Evolutionary conservation across 2,888 invertebrate species (phyloP).

Genomic region (Magallana nippona): DNA sequence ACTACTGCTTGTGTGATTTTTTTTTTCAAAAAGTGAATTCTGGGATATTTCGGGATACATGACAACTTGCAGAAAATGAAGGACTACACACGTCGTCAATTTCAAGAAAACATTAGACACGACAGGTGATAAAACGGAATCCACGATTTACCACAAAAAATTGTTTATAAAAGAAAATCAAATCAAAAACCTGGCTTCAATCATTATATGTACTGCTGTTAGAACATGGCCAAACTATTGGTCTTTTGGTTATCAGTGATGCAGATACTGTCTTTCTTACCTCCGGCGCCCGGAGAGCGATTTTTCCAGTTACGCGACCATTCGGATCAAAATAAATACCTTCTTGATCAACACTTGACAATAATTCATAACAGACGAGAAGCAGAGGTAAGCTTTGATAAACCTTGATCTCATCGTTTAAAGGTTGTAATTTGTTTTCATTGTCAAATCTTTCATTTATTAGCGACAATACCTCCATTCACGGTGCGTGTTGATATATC

Average conservation of each 20-base stretch:
- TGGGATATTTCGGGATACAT: background rate
- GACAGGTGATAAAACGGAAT: background rate
- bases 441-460: too few relatives aligned
- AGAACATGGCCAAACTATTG: slow-evolving; percentile 40
- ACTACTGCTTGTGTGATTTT: background rate
- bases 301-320: slow-evolving; percentile 73
- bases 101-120: background rate
- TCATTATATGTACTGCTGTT: background rate
- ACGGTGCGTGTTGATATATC: too few relatives aligned
- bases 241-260: slow-evolving; percentile 36
- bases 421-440: too few relatives aligned
- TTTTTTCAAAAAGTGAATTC: background rate
- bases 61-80: background rate
- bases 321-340: slow-evolving; percentile 66
- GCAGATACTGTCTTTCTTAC: slow-evolving; percentile 39
- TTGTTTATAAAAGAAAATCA: background rate
- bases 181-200: slow-evolving; percentile 19
- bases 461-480: too few relatives aligned
- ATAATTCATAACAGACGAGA: slow-evolving; percentile 67
- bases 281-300: slow-evolving; percentile 59
- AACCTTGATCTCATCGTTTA: background rate
- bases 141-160: background rate
- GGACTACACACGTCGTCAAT: background rate
- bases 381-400: slow-evolving; percentile 67
- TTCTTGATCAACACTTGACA: slow-evolving; percentile 55